These are phyloP conservation scores for Polymixis lichenea DNA, from an alignment of 2,888 invertebrate species.

Conservation along the genomic window DNA sequence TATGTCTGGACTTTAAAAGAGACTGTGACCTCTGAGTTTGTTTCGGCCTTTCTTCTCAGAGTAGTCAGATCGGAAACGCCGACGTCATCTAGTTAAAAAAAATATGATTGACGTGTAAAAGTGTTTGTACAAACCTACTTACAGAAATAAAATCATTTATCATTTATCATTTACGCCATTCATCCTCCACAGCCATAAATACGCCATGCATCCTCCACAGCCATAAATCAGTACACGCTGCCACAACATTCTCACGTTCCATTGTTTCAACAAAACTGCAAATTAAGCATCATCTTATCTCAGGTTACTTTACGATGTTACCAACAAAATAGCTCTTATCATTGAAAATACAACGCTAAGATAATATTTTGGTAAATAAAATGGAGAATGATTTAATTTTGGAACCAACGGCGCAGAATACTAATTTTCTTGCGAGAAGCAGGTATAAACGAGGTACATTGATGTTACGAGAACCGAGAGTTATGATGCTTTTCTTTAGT, in stretches of 20 bases:
- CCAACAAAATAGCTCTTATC: constrained; percentile 57
- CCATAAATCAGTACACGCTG: constrained; percentile 44
- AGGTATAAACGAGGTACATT: constrained; percentile 59
- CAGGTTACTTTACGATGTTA: constrained; percentile 46
- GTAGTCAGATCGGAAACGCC: too few relatives aligned
- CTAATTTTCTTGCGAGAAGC: constrained; percentile 61
- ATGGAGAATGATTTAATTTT: constrained; percentile 66
- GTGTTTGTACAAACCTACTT: too few relatives aligned
- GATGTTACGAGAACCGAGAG: constrained; percentile 42
- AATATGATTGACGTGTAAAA: too few relatives aligned
- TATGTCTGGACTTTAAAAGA: too few relatives aligned
- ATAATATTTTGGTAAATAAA: constrained; percentile 67
- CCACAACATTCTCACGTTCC: constrained; percentile 26
- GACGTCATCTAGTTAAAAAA: too few relatives aligned
- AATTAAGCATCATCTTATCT: constrained; percentile 51
- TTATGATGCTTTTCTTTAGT: constrained; percentile 33
- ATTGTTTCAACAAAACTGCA: constrained; percentile 39
- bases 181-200: too few relatives aligned
- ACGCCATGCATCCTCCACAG: constrained; percentile 15
- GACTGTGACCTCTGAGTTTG: too few relatives aligned
- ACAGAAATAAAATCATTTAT: too few relatives aligned
- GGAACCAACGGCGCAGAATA: constrained; percentile 58
- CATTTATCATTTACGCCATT: too few relatives aligned
- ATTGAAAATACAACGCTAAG: constrained; percentile 58
- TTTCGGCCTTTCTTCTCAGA: too few relatives aligned